phyloP scores from a whole-genome alignment of 2,797 vertebrate genomes.

The Vultur gryphus region DNA sequence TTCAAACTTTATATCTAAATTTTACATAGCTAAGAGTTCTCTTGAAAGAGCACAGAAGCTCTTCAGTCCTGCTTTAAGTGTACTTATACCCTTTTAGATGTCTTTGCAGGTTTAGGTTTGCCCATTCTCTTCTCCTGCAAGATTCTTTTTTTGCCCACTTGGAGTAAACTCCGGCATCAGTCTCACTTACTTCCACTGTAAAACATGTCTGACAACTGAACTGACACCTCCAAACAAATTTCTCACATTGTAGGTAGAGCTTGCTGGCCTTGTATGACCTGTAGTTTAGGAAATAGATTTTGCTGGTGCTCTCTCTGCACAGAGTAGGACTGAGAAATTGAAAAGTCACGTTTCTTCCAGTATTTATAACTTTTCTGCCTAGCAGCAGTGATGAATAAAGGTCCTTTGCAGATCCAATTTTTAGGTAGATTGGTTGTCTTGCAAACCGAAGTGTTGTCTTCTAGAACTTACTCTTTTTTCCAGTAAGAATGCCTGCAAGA shows the following conservation, averaged over 20 bases:
- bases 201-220: constrained; percentile 7
- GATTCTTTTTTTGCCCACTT: background rate
- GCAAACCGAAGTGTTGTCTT: background rate
- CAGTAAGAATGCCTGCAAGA: background rate
- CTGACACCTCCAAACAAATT: background rate
- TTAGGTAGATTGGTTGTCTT: background rate
- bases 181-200: background rate
- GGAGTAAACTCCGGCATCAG: background rate
- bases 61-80: background rate
- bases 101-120: background rate
- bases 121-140: background rate
- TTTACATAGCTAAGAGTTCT: background rate
- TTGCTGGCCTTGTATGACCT: background rate
- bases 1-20: background rate
- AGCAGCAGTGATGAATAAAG: background rate
- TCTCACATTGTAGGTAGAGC: background rate
- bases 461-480: background rate
- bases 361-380: background rate
- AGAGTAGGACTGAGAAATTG: background rate
- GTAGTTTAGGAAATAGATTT: background rate
- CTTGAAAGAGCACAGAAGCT: background rate
- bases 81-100: background rate
- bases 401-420: background rate
- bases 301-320: background rate
- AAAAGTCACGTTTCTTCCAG: background rate